A percentile compares a stretch with the other conserved stretches of the same genome.
Evolutionary conservation across 2,888 invertebrate genomes (phyloP).

Genomic region (Venustoraphidia nigricollis): DNA sequence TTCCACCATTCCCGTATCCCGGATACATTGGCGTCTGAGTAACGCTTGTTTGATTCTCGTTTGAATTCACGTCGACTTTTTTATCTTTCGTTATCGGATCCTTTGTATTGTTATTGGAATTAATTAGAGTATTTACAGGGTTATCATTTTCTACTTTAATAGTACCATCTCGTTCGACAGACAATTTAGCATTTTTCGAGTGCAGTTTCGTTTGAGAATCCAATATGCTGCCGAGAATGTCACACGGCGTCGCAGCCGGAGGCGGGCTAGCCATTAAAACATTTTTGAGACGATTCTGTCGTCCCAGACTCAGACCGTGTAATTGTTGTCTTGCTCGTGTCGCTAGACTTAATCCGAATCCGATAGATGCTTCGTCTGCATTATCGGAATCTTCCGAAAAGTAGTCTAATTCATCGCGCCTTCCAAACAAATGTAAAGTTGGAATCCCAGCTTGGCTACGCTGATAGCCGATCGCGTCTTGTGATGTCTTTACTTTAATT

Average conservation of each 20-base stretch:
- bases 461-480: slow-evolving; percentile 14
- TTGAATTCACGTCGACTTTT: slow-evolving; percentile 7
- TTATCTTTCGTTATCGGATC: slow-evolving; percentile 3
- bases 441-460: slow-evolving; percentile 32
- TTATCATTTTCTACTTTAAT: slow-evolving; percentile 32
- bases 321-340: slow-evolving; percentile 30
- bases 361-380: slow-evolving; percentile 18
- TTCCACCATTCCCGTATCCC: slow-evolving; percentile 35
- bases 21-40: slow-evolving; percentile 48
- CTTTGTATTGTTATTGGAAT: slow-evolving; percentile 1
- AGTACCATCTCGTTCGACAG: slow-evolving; percentile 44
- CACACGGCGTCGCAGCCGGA: slow-evolving; percentile 31
- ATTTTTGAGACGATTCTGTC: slow-evolving; percentile 31
- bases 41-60: slow-evolving; percentile 14
- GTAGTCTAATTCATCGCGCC: slow-evolving; percentile 51
- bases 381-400: slow-evolving; percentile 38
- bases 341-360: slow-evolving; percentile 25
- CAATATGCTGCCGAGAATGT: slow-evolving; percentile 54
- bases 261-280: slow-evolving; percentile 28
- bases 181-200: slow-evolving; percentile 42
- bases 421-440: slow-evolving; percentile 49
- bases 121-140: slow-evolving; percentile 4
- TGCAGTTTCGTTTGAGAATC: slow-evolving; percentile 55
- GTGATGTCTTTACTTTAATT: slow-evolving; percentile 14
- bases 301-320: slow-evolving; percentile 21